A percentile compares a stretch with the other conserved stretches of the same genome.
Evolutionary conservation across 2,888 invertebrate genomes (phyloP).

Genomic region (Mactromeris polynyma): DNA sequence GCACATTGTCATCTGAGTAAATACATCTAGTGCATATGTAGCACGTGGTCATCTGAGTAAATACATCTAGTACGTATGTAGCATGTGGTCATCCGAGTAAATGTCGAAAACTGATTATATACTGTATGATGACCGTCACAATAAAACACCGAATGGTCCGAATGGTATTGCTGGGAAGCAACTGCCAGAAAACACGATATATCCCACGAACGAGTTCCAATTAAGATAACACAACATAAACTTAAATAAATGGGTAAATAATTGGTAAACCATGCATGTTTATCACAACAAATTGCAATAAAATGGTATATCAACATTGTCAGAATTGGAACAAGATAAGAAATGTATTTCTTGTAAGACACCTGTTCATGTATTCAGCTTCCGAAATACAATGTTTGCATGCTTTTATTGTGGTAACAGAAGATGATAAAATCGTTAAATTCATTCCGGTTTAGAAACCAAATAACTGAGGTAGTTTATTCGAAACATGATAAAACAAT

Average conservation of each 20-base stretch:
- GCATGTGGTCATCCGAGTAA: too few relatives aligned
- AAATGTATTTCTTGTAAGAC: background rate
- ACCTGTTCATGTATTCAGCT: constrained; percentile 24
- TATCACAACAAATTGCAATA: constrained; percentile 30
- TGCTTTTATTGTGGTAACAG: background rate
- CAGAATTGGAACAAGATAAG: constrained; percentile 35
- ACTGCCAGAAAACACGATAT: background rate
- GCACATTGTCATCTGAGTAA: too few relatives aligned
- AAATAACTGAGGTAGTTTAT: background rate
- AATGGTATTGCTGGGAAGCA: background rate
- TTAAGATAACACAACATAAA: constrained; percentile 23
- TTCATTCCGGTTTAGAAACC: background rate
- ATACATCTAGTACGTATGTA: too few relatives aligned
- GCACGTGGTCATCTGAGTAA: too few relatives aligned
- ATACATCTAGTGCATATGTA: too few relatives aligned
- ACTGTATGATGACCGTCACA: too few relatives aligned
- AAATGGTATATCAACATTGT: constrained; percentile 33
- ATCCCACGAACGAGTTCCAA: background rate
- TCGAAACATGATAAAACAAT: background rate
- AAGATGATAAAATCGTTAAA: background rate
- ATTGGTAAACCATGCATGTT: constrained; percentile 11
- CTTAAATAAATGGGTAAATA: constrained; percentile 29
- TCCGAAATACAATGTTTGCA: background rate
- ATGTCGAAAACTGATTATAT: too few relatives aligned
- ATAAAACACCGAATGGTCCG: background rate